These are phyloP conservation scores for Pristionchus maxplancki DNA, from an alignment of 2,888 invertebrate species.

Conservation along the genomic window DNA sequence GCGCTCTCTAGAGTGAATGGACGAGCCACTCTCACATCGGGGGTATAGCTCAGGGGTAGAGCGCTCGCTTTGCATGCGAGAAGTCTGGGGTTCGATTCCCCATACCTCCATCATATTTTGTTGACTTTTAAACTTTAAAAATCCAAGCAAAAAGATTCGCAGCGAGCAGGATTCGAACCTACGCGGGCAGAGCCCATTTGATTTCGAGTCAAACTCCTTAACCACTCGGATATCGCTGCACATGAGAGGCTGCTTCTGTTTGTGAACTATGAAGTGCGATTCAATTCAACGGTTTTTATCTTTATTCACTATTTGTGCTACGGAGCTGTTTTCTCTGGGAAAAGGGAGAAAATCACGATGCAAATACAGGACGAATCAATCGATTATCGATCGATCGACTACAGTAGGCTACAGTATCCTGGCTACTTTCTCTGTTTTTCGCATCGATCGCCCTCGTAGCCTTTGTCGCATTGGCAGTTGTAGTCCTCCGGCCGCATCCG, in stretches of 20 bases:
- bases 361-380: neutral
- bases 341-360: neutral
- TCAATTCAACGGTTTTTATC: neutral
- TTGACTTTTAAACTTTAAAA: neutral
- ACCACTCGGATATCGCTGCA: conserved; percentile 56
- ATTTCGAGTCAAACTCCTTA: conserved; percentile 59
- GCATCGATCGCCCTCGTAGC: neutral
- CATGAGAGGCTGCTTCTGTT: neutral
- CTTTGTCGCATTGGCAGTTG: neutral
- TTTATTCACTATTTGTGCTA: neutral
- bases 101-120: conserved; percentile 63
- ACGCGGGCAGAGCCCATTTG: conserved; percentile 58
- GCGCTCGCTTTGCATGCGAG: conserved; percentile 74
- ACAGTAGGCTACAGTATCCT: neutral
- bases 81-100: conserved; percentile 74
- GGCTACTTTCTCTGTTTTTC: neutral
- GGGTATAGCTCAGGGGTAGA: conserved; percentile 58
- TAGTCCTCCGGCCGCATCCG: conserved; percentile 22
- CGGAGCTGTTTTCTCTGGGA: too few relatives aligned
- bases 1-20: too few relatives aligned
- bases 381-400: neutral
- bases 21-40: too few relatives aligned
- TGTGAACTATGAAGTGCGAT: neutral
- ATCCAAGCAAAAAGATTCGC: conserved; percentile 45
- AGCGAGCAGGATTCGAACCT: conserved; percentile 58